These are phyloP conservation scores for Atlantisia rogersi DNA, from an alignment of 2,113 vertebrate genomes.

Conservation along the genomic window DNA sequence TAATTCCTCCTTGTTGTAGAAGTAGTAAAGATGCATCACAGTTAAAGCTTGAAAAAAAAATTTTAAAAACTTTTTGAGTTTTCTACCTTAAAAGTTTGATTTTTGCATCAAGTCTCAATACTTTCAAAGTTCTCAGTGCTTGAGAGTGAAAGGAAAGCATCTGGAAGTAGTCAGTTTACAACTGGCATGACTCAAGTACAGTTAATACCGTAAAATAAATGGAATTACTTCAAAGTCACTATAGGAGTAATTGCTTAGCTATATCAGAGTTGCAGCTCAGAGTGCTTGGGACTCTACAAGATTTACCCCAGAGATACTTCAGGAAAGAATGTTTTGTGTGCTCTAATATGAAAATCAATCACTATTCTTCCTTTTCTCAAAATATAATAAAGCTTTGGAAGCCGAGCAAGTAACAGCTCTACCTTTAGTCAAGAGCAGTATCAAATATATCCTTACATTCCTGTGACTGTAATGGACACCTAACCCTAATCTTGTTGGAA, in stretches of 20 bases:
- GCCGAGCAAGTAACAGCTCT: rapidly evolving
- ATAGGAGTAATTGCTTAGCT: background rate
- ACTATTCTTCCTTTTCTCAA: background rate
- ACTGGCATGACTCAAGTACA: background rate
- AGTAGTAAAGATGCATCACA: too few relatives aligned
- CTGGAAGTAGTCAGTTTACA: background rate
- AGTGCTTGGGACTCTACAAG: background rate
- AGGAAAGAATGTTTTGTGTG: background rate
- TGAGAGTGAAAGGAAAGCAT: background rate
- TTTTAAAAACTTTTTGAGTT: background rate
- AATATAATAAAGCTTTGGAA: background rate
- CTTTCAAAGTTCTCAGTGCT: background rate
- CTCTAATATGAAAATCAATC: background rate
- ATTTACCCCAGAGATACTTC: background rate
- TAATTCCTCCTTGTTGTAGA: background rate
- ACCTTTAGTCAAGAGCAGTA: background rate
- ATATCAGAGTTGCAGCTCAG: background rate
- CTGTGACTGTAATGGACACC: background rate
- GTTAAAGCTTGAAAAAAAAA: background rate
- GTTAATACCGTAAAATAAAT: background rate
- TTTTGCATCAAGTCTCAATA: background rate
- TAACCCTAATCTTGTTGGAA: background rate
- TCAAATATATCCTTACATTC: background rate
- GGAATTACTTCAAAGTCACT: background rate
- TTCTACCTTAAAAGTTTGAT: background rate